Evolutionary conservation across 2,113 vertebrate species (phyloP), one percentile per base, ranked within the genome.

Genomic region (Notothenia rossii): DNA sequence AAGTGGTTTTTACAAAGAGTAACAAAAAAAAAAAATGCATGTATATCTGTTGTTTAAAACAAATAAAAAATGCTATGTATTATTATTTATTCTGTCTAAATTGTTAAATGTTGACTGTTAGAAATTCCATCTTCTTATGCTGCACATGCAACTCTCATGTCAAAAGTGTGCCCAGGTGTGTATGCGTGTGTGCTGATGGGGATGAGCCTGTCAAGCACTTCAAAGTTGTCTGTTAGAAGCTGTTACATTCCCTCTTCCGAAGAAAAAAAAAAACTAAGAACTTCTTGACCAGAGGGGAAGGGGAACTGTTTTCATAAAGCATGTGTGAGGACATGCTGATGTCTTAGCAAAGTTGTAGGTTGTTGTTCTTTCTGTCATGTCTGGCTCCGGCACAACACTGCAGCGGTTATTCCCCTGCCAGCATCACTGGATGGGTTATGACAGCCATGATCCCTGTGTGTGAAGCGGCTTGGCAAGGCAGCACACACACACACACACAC

Each of bases 301-400:
- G 83, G 60, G 12, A 79, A 69, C 59, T 86, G 83, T 77, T 61
- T 89, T 83, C 62, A 60, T 72, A 66, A 50, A 68, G 77, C 59
- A 40, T 71, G 83, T 83, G 86, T 63, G 86, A 88, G 75, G 86
- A 86, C 88, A 84, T 50, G 88, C 84, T 75, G 75, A 56, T 85
- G 82, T 84, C 83, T 81, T 51, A 66, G 66, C 79, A 64, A 48
- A 86, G 78, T 77, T 88, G 78, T 68, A 45, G 73, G 46, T 81
- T 91, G 88, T 86, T 89, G 88, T 91, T 90, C 72, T 88, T 87
- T 72, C 85, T 92, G 91, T 91, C 87, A 91, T 80, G 73, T 89
- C 86, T 91, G 90, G 89, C 89, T 81, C 71, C 17, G 62, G 61
- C 84, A 77, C 88, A 81, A 84, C 84, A 75, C 74, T 79, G 70